Conservation (phyloP, 2,797 vertebrate genomes). For the Borostomias antarcticus region DNA sequence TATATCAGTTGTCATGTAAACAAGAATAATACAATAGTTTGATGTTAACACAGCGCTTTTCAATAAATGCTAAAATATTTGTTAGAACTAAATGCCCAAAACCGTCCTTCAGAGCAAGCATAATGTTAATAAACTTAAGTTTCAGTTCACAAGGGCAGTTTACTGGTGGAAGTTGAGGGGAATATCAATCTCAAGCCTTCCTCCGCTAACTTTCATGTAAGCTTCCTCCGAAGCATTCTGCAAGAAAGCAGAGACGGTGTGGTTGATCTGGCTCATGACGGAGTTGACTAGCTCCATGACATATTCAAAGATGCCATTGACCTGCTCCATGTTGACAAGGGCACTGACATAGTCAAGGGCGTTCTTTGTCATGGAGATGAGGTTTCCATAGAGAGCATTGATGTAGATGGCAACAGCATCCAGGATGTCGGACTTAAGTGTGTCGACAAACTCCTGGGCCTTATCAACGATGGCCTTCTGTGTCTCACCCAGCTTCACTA, state of each 20-base stretch:
- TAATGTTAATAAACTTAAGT: slow-evolving; percentile 31
- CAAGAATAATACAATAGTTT: slow-evolving; percentile 64
- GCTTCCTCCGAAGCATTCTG: slow-evolving; percentile 59
- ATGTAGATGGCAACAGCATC: slow-evolving; percentile 57
- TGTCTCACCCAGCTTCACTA: slow-evolving; percentile 70
- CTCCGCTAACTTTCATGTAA: slow-evolving; percentile 69
- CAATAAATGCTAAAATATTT: slow-evolving; percentile 35
- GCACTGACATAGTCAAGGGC: slow-evolving; percentile 60
- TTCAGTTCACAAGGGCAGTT: slow-evolving; percentile 50
- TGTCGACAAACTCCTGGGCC: slow-evolving; percentile 71
- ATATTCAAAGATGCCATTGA: slow-evolving; percentile 24
- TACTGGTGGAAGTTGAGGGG: slow-evolving; percentile 72
- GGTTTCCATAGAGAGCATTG: slow-evolving; percentile 42
- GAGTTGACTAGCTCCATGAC: slow-evolving; percentile 36
- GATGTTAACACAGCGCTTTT: slow-evolving; percentile 53
- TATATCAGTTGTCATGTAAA: slow-evolving; percentile 60
- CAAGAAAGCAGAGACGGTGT: slow-evolving; percentile 63
- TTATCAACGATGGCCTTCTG: slow-evolving; percentile 69
- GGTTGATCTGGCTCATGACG: slow-evolving; percentile 61
- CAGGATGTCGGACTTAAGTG: slow-evolving; percentile 71
- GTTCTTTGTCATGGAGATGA: slow-evolving; percentile 57
- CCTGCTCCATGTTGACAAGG: slow-evolving; percentile 41
- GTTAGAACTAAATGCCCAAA: slow-evolving; percentile 46
- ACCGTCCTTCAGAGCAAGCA: slow-evolving; percentile 23
- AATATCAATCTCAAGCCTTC: slow-evolving; percentile 80